These are phyloP conservation scores for Girardinichthys multiradiatus DNA, from an alignment of 2,113 vertebrate species.

Conservation along the genomic window DNA sequence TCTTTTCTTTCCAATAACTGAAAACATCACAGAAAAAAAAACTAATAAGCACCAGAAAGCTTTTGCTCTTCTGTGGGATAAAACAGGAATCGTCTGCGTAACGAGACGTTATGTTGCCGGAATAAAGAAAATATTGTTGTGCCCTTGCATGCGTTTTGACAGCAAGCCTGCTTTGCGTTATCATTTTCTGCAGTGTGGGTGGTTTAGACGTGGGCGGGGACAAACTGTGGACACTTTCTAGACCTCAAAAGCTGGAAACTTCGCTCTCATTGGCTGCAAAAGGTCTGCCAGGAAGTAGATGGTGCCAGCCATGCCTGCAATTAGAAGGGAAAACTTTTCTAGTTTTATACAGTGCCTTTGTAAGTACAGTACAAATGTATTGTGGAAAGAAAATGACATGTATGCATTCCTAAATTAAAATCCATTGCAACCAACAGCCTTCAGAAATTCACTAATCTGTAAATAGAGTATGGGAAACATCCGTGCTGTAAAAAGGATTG, in stretches of 20 bases:
- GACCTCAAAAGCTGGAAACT: conserved; percentile 93
- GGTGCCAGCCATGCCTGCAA: conserved; percentile 94
- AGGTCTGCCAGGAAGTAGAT: conserved; percentile 96
- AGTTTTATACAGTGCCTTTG: not conserved
- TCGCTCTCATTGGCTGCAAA: conserved; percentile 87
- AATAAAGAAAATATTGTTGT: not conserved
- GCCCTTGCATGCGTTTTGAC: not conserved
- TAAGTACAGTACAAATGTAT: too few species aligned
- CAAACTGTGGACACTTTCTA: conserved; percentile 62
- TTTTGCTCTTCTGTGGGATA: not conserved
- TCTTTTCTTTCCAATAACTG: not conserved
- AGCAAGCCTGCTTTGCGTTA: conserved; percentile 17
- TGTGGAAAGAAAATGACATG: too few species aligned
- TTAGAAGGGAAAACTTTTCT: conserved; percentile 3
- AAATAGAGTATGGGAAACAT: too few species aligned
- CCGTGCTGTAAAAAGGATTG: too few species aligned
- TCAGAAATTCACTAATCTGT: too few species aligned
- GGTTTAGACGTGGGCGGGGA: not conserved
- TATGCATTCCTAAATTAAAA: too few species aligned
- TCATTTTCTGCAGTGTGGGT: not conserved
- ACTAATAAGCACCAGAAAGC: not conserved
- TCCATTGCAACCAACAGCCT: too few species aligned
- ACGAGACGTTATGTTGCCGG: not conserved
- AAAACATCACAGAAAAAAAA: not conserved
- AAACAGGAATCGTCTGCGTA: not conserved